Conservation (phyloP, 2,888 invertebrate genomes). For the Iphiclides podalirius region DNA sequence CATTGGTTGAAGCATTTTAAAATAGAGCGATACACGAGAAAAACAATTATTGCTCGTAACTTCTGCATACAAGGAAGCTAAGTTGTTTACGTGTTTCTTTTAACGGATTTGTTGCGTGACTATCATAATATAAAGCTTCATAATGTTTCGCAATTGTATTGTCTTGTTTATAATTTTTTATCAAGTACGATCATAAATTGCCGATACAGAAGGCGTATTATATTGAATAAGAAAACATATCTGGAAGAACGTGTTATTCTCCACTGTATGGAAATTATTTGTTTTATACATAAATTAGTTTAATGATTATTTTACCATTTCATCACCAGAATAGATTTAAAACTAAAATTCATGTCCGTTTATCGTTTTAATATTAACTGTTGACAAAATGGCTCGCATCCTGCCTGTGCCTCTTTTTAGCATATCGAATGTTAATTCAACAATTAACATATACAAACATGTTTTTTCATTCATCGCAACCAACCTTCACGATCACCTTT, state of each 20-base stretch:
- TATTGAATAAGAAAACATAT: not conserved
- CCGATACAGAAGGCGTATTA: not conserved
- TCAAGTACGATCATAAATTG: not conserved
- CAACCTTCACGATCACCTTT: not conserved
- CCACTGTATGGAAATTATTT: not conserved
- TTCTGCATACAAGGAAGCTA: not conserved
- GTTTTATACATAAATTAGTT: not conserved
- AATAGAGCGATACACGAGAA: not conserved
- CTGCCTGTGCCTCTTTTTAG: not conserved
- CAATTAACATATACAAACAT: not conserved
- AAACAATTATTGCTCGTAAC: not conserved
- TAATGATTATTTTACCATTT: not conserved
- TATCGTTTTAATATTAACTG: not conserved
- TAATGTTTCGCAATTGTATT: constrained; percentile 1
- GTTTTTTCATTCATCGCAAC: not conserved
- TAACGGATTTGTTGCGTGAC: constrained; percentile 3
- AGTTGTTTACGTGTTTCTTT: constrained; percentile 10
- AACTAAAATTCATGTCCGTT: not conserved
- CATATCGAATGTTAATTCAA: not conserved
- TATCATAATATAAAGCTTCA: not conserved
- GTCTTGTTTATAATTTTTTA: not conserved
- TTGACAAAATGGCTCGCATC: no score
- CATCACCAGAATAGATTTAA: not conserved
- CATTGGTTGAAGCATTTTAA: not conserved
- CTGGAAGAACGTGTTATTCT: not conserved